Conservation (phyloP, 2,797 vertebrate genomes). For the Syngnathus acus region DNA sequence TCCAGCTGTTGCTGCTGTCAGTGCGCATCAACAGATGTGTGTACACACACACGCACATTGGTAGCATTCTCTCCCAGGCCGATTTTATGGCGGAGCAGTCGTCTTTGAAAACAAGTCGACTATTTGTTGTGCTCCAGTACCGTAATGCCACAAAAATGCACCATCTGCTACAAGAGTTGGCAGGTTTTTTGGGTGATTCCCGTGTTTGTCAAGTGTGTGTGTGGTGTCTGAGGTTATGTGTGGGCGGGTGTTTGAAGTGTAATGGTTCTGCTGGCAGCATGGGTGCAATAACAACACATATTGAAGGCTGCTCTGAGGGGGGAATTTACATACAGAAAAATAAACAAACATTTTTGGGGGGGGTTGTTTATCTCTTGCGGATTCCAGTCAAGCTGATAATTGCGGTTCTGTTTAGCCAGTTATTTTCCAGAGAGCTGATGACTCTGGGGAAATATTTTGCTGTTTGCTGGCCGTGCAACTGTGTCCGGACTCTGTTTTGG, state of each 20-base stretch:
- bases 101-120: slow-evolving; percentile 4
- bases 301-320: slow-evolving; percentile 14
- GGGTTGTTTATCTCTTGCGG: neutral
- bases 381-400: neutral
- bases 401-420: neutral
- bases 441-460: slow-evolving; percentile 5
- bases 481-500: neutral
- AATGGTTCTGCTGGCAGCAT: slow-evolving; percentile 25
- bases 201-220: slow-evolving; percentile 20
- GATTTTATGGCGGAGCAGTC: neutral
- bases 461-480: neutral
- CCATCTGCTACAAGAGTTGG: slow-evolving; percentile 1
- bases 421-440: too few species aligned
- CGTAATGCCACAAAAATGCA: neutral
- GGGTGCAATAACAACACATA: slow-evolving; percentile 41
- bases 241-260: slow-evolving; percentile 10
- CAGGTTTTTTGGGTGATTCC: neutral
- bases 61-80: neutral
- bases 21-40: slow-evolving; percentile 74
- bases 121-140: slow-evolving; percentile 2
- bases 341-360: slow-evolving; percentile 10
- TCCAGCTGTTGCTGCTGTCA: slow-evolving; percentile 80
- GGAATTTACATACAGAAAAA: slow-evolving; percentile 22
- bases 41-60: slow-evolving; percentile 19
- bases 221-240: neutral